Conservation (phyloP, 2,113 vertebrate species). For the Pycnonotus jocosus region DNA sequence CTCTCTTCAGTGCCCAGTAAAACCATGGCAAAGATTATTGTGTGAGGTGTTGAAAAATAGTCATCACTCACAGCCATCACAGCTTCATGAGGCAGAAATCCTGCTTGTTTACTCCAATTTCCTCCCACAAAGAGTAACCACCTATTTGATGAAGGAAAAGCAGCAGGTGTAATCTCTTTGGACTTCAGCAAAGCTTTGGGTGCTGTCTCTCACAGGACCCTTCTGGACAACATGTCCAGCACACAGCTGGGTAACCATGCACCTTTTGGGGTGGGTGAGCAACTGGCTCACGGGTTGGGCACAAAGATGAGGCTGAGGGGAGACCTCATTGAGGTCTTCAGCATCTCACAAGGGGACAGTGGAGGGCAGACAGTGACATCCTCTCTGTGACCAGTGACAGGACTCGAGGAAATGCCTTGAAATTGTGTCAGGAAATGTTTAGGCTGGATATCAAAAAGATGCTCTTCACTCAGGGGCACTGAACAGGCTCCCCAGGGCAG, state of each 20-base stretch:
- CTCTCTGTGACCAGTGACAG: not conserved
- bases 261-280: not conserved
- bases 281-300: fast-evolving
- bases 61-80: not conserved
- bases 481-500: too few species aligned
- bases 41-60: not conserved
- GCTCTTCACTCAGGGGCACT: not conserved
- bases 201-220: not conserved
- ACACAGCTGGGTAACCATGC: not conserved
- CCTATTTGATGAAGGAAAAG: not conserved
- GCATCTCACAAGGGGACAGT: not conserved
- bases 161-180: not conserved
- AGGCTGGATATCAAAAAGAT: not conserved
- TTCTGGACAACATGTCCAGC: not conserved
- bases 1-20: not conserved
- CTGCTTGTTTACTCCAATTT: not conserved
- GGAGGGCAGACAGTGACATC: not conserved
- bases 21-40: not conserved
- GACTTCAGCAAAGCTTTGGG: not conserved
- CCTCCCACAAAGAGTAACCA: not conserved
- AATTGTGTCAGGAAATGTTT: not conserved
- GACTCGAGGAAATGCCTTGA: not conserved
- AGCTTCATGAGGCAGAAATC: too few species aligned
- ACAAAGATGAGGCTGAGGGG: fast-evolving
- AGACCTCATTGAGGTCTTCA: not conserved